A percentile compares a stretch with the other conserved stretches of the same genome.
phyloP scores from a whole-genome alignment of 1,140 invertebrate species.

The Ladona fulva region DNA sequence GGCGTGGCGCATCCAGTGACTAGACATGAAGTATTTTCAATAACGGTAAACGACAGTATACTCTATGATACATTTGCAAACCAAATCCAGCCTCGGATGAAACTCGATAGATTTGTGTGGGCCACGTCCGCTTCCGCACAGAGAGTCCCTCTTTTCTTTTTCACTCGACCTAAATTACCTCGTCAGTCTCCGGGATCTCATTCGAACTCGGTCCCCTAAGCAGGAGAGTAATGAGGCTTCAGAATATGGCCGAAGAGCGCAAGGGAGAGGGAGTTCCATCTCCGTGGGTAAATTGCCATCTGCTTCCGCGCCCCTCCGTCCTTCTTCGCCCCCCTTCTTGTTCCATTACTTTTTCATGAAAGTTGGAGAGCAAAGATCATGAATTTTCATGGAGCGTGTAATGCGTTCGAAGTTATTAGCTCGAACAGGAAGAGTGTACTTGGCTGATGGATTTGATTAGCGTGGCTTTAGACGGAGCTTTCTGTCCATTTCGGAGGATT shows the following conservation, averaged over 20 bases:
- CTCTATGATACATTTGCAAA: no score
- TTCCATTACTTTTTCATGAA: neutral
- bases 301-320: neutral
- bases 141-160: no score
- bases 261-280: neutral
- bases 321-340: neutral
- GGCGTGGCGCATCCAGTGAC: no score
- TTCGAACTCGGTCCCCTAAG: no score
- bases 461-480: neutral
- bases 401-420: neutral
- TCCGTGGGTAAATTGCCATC: neutral
- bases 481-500: neutral
- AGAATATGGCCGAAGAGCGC: neutral
- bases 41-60: no score
- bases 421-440: neutral
- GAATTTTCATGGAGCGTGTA: slow-evolving; percentile 1
- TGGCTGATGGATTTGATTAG: neutral
- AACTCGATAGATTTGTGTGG: no score
- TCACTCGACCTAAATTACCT: no score
- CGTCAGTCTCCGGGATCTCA: no score
- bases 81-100: no score
- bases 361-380: neutral
- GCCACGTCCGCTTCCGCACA: no score
- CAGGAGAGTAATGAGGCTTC: neutral
- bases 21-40: no score